Percentiles rank a stretch among this genome's conserved stretches.
These are phyloP conservation scores for Periparus ater DNA, from an alignment of 2,797 vertebrate species.

Conservation along the genomic window DNA sequence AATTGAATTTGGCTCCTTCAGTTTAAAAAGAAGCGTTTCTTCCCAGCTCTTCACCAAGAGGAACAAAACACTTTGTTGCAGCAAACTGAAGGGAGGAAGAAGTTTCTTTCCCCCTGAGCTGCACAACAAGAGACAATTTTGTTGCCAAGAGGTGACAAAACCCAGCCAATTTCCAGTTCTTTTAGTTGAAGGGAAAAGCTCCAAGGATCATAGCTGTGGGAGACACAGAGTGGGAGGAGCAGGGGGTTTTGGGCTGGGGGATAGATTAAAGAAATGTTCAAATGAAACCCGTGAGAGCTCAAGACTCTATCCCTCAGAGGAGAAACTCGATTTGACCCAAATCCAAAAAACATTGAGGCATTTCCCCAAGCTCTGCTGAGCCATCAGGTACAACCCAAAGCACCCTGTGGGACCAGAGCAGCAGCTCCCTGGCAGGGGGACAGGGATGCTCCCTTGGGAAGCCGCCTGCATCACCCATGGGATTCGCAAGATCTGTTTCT, in stretches of 20 bases:
- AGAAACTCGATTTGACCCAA: not conserved
- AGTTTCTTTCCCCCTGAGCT: not conserved
- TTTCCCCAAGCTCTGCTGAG: not conserved
- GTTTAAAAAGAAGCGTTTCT: not conserved
- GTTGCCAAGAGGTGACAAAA: not conserved
- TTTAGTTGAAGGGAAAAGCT: not conserved
- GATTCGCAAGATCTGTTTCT: not conserved
- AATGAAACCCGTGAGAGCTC: not conserved
- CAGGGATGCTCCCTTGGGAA: not conserved
- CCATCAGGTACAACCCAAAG: not conserved
- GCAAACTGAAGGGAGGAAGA: not conserved
- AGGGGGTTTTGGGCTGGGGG: rapidly evolving
- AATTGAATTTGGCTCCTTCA: not conserved
- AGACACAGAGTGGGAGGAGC: not conserved
- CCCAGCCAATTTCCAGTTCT: not conserved
- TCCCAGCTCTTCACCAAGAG: not conserved
- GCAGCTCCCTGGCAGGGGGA: rapidly evolving
- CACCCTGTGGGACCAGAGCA: not conserved
- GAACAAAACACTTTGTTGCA: not conserved
- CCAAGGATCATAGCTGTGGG: not conserved
- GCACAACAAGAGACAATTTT: not conserved
- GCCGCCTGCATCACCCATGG: rapidly evolving
- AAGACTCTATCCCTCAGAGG: not conserved
- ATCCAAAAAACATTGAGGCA: not conserved
- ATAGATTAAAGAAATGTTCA: not conserved